Percentiles rank a stretch among this genome's conserved stretches.
Conservation (phyloP, 2,888 invertebrate genomes). For the Ectemnius lituratus region DNA sequence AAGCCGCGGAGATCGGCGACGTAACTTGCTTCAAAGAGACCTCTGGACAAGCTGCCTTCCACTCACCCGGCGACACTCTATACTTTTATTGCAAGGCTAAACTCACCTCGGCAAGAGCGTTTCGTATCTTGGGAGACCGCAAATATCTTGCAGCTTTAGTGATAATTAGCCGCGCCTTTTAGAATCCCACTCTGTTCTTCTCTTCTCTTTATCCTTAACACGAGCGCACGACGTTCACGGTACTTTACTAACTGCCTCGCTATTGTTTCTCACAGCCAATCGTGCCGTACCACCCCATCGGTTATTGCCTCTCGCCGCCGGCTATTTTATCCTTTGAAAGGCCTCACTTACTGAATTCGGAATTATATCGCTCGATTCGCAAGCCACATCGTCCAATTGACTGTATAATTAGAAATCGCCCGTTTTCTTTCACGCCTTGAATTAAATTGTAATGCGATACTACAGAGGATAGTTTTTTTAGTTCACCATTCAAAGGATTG, state of each 20-base stretch:
- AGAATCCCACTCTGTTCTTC: neutral
- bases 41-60: no score
- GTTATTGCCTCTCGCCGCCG: constrained; percentile 33
- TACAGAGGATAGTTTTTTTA: no score
- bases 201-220: constrained; percentile 1
- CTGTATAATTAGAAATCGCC: constrained; percentile 16
- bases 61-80: no score
- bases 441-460: no score
- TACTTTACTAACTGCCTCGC: constrained; percentile 35
- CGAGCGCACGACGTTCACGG: constrained; percentile 33
- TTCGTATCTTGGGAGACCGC: constrained; percentile 26
- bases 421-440: no score
- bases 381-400: neutral
- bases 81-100: no score
- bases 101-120: no score
- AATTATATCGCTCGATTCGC: constrained; percentile 31
- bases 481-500: no score
- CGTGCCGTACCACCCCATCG: constrained; percentile 44
- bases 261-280: constrained; percentile 44
- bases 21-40: neutral
- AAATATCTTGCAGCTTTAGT: constrained; percentile 51
- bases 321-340: constrained; percentile 40
- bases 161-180: constrained; percentile 54
- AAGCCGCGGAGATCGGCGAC: neutral
- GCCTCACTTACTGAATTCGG: constrained; percentile 47